Conservation (phyloP, 2,888 invertebrate species). For the Bellardia bayeri region DNA sequence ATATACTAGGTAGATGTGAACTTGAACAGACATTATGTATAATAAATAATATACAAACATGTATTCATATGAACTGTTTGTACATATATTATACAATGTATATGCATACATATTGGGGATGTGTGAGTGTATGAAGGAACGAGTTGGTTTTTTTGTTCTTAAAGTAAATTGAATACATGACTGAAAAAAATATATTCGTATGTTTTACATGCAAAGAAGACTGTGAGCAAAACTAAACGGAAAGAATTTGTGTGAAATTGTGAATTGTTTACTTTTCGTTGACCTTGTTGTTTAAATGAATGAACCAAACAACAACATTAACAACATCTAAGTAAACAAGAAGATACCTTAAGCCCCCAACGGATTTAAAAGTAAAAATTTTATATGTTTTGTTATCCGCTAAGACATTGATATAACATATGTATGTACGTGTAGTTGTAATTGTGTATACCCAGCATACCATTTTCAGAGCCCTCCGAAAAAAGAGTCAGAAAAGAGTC, state of each 20-base stretch:
- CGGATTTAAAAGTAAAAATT: not conserved
- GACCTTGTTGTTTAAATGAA: conserved; percentile 33
- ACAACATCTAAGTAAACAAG: conserved; percentile 20
- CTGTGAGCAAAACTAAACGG: not conserved
- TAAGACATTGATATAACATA: not conserved
- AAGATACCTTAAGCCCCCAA: not conserved
- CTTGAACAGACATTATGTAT: not conserved
- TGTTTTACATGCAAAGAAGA: not conserved
- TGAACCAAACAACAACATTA: not conserved
- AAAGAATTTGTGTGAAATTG: not conserved
- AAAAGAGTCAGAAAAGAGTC: too few relatives aligned
- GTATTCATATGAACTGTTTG: not conserved
- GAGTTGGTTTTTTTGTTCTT: conserved; percentile 19
- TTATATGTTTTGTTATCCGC: not conserved
- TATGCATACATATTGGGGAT: not conserved
- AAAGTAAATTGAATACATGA: conserved; percentile 20
- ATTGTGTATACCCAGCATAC: too few relatives aligned
- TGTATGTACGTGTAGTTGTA: too few relatives aligned
- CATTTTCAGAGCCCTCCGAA: too few relatives aligned
- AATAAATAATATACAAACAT: not conserved
- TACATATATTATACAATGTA: too few relatives aligned
- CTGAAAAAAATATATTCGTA: not conserved
- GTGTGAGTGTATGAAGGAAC: not conserved
- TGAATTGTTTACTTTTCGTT: conserved; percentile 1
- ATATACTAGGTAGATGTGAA: not conserved